Base-by-base conservation (phyloP, 2,888 invertebrate species). In the Cordilura impudica region DNA sequence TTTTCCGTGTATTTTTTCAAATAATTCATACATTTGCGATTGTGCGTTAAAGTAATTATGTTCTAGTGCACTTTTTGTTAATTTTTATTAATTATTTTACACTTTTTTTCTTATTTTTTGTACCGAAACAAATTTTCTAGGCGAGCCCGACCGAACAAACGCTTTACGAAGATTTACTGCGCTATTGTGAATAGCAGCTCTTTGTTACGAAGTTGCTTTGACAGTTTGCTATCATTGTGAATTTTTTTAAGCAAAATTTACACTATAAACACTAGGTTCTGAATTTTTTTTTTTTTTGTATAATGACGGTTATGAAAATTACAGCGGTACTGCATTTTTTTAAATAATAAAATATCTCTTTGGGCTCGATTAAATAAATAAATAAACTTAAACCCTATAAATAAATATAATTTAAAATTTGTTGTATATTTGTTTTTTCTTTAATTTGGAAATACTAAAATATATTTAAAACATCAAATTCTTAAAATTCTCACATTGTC, bases 101-200 rank as follows among this genome's bases (percentile, higher is more conserved):
- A 76, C 71, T 76, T 71, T 61, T 51, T 72, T 71, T 54, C 47
- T 58, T 35, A 71, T 79, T 63, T 67, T 61, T 67, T 66, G 49
- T 21, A 79, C 70, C 79, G 79, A 79, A 79, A 79, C 76, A 72
- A 75, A 76, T 79, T 79, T 79, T 79, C 75, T 79, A 79, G 71
- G 79, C 78, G 78, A 78, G 78, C 76, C 75, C 78, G 78, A 79
- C 66, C 71, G 75, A 78, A 70, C 71, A 72, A 79, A 76, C 76
- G 79, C 78, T 78, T 70, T 78, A 78, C 78, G 78, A 78, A 65
- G 61, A 23, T 78, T 69, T 70, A 54, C 63, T 56, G 35, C n/a
- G 39, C 10, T 19, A 70, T 69, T 78, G 78, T 78, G 78, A 78
- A 63, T 78, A 8, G 58, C 19, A 21, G 39, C 23, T 60, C 53